A percentile compares a stretch with the other conserved stretches of the same genome.
These are phyloP conservation scores for Prosapia bicincta DNA, from an alignment of 2,888 invertebrate species.

Conservation along the genomic window DNA sequence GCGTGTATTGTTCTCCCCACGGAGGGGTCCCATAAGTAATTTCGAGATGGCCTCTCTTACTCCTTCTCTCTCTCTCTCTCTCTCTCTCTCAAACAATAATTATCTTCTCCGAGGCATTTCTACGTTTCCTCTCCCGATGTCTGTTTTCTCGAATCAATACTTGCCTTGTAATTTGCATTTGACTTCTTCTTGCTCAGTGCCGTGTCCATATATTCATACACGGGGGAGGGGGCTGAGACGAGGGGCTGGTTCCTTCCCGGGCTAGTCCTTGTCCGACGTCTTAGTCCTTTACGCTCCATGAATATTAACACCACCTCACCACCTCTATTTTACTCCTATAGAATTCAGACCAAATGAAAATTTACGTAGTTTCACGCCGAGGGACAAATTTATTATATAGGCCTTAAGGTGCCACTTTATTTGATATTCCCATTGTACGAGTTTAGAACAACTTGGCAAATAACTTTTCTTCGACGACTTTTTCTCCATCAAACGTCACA, in stretches of 20 bases:
- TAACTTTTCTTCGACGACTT: not conserved
- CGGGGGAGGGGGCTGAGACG: not conserved
- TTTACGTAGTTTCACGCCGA: not conserved
- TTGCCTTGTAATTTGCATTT: conserved; percentile 35
- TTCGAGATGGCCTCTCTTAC: conserved; percentile 30
- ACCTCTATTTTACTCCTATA: not conserved
- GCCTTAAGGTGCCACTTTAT: not conserved
- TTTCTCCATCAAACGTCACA: not conserved
- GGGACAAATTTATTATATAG: conserved; percentile 2
- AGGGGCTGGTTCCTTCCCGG: not conserved
- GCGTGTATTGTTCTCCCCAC: conserved; percentile 27
- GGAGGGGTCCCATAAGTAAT: conserved; percentile 32
- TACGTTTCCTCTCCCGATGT: conserved; percentile 32
- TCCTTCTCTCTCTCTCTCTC: conserved; percentile 20
- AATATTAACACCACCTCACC: conserved; percentile 21
- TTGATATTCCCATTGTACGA: not conserved
- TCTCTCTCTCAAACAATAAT: conserved; percentile 38
- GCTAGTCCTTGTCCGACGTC: conserved; percentile 19
- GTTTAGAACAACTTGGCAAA: not conserved
- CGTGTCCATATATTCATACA: conserved; percentile 27
- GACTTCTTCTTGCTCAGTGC: conserved; percentile 32
- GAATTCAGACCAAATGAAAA: not conserved
- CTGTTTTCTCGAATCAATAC: conserved; percentile 34
- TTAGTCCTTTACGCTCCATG: conserved; percentile 25
- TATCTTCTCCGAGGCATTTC: conserved; percentile 38